A percentile compares a stretch with the other conserved stretches of the same genome.
Conservation (phyloP, 2,888 invertebrate genomes). For the Ophioninae sp. region DNA sequence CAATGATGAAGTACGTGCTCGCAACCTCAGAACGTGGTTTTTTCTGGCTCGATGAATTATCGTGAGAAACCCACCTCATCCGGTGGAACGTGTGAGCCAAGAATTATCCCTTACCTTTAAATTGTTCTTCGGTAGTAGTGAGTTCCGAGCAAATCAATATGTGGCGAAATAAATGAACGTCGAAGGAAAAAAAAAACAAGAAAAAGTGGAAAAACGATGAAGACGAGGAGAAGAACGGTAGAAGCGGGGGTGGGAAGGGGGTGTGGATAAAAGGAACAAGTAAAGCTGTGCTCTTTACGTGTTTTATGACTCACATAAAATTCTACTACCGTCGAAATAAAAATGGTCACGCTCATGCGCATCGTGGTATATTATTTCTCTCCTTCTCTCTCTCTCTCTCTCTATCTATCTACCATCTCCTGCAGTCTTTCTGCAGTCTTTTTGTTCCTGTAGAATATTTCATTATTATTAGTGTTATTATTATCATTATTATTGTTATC, state of each 20-base stretch:
- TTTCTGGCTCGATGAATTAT: not conserved
- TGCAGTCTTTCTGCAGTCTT: too few relatives aligned
- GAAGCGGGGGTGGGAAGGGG: constrained; percentile 26
- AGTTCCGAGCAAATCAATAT: constrained; percentile 36
- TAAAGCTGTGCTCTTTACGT: constrained; percentile 50
- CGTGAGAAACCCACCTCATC: not conserved
- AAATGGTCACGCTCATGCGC: constrained; percentile 48
- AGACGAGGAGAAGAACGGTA: constrained; percentile 1
- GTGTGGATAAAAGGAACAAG: constrained; percentile 43
- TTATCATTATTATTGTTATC: too few relatives aligned
- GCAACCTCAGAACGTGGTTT: not conserved
- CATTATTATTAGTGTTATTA: too few relatives aligned
- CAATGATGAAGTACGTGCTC: not conserved
- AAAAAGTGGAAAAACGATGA: not conserved
- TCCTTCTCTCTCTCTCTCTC: constrained; percentile 10
- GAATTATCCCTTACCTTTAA: not conserved
- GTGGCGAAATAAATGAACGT: constrained; percentile 41
- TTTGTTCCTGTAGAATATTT: too few relatives aligned
- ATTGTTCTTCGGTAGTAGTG: not conserved
- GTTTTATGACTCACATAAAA: constrained; percentile 58
- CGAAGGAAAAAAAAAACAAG: constrained; percentile 8
- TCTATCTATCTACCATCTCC: not conserved
- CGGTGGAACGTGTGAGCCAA: not conserved
- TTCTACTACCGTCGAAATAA: constrained; percentile 57
- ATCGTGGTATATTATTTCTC: constrained; percentile 5